These are phyloP conservation scores for Xenentodon cancila DNA, from an alignment of 2,797 vertebrate genomes.

Conservation along the genomic window DNA sequence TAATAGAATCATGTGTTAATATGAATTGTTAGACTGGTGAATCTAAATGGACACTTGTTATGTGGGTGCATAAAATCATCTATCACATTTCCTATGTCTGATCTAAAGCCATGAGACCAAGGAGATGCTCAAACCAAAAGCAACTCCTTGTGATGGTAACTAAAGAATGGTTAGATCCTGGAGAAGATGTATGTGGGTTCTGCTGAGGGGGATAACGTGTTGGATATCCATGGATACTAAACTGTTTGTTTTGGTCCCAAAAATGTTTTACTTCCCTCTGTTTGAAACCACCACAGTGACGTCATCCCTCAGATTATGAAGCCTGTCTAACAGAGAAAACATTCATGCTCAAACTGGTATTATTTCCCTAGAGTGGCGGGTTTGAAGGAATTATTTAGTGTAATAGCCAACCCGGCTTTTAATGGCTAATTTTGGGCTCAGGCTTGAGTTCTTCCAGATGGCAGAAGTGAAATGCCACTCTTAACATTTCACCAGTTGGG, in stretches of 20 bases:
- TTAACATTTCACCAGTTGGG: conserved; percentile 55
- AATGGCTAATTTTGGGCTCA: conserved; percentile 72
- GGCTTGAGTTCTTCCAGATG: conserved; percentile 76
- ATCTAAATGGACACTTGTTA: conserved; percentile 1
- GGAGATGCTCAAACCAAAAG: conserved; percentile 47
- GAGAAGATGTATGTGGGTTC: conserved; percentile 47
- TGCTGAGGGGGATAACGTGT: conserved; percentile 50
- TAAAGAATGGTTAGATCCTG: conserved; percentile 10
- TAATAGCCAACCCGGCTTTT: conserved; percentile 57
- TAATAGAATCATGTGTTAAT: background rate
- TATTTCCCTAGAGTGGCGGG: conserved; percentile 54
- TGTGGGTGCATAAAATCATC: background rate
- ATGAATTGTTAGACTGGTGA: conserved; percentile 15
- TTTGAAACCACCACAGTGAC: conserved; percentile 66
- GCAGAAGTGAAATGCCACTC: conserved; percentile 63
- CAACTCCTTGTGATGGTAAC: conserved; percentile 45
- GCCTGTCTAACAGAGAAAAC: conserved; percentile 59
- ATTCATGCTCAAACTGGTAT: conserved; percentile 61
- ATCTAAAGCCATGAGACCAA: conserved; percentile 35
- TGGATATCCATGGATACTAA: conserved; percentile 68
- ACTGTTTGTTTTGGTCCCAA: conserved; percentile 72
- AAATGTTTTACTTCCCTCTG: conserved; percentile 69
- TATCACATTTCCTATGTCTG: background rate
- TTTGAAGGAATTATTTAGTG: conserved; percentile 61
- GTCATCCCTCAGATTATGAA: conserved; percentile 67